phyloP scores from a whole-genome alignment of 2,797 vertebrate species.

The Graptemys geographica region DNA sequence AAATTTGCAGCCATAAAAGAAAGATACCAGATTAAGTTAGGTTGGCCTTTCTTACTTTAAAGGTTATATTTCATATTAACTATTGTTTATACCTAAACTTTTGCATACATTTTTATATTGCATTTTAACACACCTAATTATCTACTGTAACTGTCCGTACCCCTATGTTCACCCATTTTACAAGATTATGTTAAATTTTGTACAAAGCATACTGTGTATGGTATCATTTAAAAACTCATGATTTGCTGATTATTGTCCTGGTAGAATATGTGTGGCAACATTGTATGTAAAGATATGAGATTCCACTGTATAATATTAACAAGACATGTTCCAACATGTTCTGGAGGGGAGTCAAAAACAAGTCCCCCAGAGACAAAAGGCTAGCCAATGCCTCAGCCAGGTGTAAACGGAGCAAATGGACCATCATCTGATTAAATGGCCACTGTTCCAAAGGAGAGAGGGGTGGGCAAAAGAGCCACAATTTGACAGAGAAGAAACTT shows the following conservation, averaged over 20 bases:
- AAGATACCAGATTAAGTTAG: background rate
- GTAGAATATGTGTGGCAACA: background rate
- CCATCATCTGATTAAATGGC: background rate
- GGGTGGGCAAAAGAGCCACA: background rate
- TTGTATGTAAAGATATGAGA: background rate
- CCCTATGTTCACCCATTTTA: background rate
- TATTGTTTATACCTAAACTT: background rate
- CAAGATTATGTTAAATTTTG: background rate
- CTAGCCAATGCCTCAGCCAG: background rate
- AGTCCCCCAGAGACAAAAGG: background rate
- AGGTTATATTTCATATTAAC: background rate
- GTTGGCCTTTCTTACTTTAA: background rate
- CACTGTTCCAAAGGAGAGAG: background rate
- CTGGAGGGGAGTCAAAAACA: background rate
- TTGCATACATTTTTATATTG: background rate
- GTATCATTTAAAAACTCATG: background rate
- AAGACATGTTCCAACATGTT: no score
- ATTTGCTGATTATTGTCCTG: background rate
- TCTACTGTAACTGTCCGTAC: background rate
- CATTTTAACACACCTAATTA: background rate
- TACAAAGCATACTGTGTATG: background rate
- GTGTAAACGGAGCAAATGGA: background rate
- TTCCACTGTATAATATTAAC: background rate
- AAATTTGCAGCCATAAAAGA: conserved; percentile 10
- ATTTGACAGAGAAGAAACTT: no score